A percentile compares a stretch with the other conserved stretches of the same genome.
phyloP scores from a whole-genome alignment of 2,797 vertebrate genomes.

The Thunnus albacares region DNA sequence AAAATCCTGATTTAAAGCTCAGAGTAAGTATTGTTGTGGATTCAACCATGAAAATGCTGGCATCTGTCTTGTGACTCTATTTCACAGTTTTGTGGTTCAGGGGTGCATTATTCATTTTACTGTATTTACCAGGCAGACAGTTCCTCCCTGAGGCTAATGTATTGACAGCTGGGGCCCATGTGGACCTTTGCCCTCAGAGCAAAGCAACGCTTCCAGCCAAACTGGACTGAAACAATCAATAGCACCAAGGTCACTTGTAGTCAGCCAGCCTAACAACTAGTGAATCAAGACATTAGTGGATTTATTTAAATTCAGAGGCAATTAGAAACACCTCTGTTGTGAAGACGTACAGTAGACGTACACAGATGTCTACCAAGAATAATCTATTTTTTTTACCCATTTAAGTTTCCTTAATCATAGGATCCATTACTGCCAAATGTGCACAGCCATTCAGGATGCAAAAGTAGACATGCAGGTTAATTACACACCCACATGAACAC shows the following conservation, averaged over 20 bases:
- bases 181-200: slow-evolving; percentile 55
- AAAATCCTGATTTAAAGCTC: slow-evolving; percentile 17
- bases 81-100: slow-evolving; percentile 46
- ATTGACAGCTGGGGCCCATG: slow-evolving; percentile 54
- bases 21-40: not conserved
- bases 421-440: slow-evolving; percentile 10
- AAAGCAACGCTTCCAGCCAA: slow-evolving; percentile 47
- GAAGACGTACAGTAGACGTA: not conserved
- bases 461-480: slow-evolving; percentile 21
- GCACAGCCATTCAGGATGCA: slow-evolving; percentile 24
- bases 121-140: slow-evolving; percentile 49
- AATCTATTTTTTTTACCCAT: not conserved
- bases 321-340: slow-evolving; percentile 12
- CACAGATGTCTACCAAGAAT: too few species aligned
- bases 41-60: slow-evolving; percentile 32
- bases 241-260: slow-evolving; percentile 41
- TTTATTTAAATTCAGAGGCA: slow-evolving; percentile 33
- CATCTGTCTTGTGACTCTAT: slow-evolving; percentile 33
- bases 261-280: not conserved
- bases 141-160: slow-evolving; percentile 49
- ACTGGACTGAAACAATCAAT: slow-evolving; percentile 48
- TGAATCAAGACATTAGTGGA: slow-evolving; percentile 3
- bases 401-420: not conserved
- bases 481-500: slow-evolving; percentile 36
- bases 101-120: slow-evolving; percentile 17